Base-by-base conservation (phyloP, 53 echinoderm and acorn worm species). In the Antedon mediterranea region DNA sequence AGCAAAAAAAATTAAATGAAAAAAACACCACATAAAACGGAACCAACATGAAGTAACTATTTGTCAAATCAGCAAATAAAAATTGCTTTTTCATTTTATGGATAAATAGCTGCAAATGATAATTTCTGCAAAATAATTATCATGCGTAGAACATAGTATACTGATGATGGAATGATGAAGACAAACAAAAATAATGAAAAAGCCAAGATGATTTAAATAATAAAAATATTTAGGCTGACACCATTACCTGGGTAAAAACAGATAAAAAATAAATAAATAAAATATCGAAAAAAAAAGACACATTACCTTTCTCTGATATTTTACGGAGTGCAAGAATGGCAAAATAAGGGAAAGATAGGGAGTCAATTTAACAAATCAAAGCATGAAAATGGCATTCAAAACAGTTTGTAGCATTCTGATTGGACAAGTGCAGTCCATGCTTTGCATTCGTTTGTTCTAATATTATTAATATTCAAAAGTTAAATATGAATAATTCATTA, bases 331-430 rank as follows among this genome's bases (percentile, higher is more conserved):
- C 57, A 57, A 57, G 57, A 57, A 57, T 18, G 57, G 57, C 57
- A 57, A 57, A 57, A 57, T 3, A 57, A 57, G 57, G 57, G 57
- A 57, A 57, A 57, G 57, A 57, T 57, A 57, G 57, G 57, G 57
- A 57, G 57, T 57, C 57, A 57, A 57, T 3, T 57, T 13, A 57
- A 57, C 57, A 57, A 57, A 57, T 57, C 57, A 57, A 57, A 57
- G 57, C 57, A 57, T 57, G 57, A 57, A 57, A 57, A 57, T 57
- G 57, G 57, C 57, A 57, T 57, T 57, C 57, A 57, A 57, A 57
- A 57, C 57, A 57, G 15, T 57, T 57, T 26, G 23, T 57, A 57
- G 23, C 57, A 57, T 57, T 57, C 23, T 57, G 57, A 57, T 57
- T 57, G 57, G 57, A 57, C 57, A 57, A 57, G 57, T 57, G 57